These are phyloP conservation scores for Elymnias hypermnestra DNA, from an alignment of 1,140 invertebrate genomes.

Conservation along the genomic window DNA sequence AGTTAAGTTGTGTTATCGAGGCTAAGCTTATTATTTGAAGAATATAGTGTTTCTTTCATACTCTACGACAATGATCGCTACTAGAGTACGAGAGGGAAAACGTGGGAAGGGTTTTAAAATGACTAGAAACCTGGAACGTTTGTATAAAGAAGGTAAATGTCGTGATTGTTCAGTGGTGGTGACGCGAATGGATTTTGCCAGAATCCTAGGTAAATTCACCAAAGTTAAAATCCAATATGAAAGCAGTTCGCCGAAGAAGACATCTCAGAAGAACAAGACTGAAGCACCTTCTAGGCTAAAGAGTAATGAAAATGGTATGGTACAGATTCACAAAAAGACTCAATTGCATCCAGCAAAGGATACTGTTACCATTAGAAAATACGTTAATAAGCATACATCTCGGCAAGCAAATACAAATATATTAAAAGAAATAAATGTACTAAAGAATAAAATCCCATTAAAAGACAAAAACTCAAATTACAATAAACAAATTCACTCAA, in stretches of 20 bases:
- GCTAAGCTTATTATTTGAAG: slow-evolving; percentile 12
- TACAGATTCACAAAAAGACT: slow-evolving; percentile 50
- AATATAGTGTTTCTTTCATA: slow-evolving; percentile 10
- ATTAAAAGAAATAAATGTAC: slow-evolving; percentile 60
- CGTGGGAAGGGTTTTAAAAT: slow-evolving; percentile 42
- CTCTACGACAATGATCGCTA: slow-evolving; percentile 48
- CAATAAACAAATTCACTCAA: slow-evolving; percentile 22
- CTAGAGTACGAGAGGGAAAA: slow-evolving; percentile 40
- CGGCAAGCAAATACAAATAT: slow-evolving; percentile 35
- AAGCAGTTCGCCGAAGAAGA: slow-evolving; percentile 44
- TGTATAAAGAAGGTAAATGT: slow-evolving; percentile 67
- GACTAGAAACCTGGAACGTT: slow-evolving; percentile 49
- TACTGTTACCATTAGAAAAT: slow-evolving; percentile 26
- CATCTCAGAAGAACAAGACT: background rate
- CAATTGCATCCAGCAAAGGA: slow-evolving; percentile 50
- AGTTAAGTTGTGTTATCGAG: slow-evolving; percentile 37
- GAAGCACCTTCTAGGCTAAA: slow-evolving; percentile 39
- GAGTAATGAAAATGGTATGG: slow-evolving; percentile 71
- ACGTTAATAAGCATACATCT: slow-evolving; percentile 20
- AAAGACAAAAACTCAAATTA: slow-evolving; percentile 40
- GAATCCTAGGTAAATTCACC: slow-evolving; percentile 67
- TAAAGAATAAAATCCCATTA: slow-evolving; percentile 34
- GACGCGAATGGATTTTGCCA: slow-evolving; percentile 70
- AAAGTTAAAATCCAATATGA: slow-evolving; percentile 70
- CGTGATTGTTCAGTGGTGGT: slow-evolving; percentile 63